Conservation (phyloP, 2,113 vertebrate species). For the Delphinapterus leucas region DNA sequence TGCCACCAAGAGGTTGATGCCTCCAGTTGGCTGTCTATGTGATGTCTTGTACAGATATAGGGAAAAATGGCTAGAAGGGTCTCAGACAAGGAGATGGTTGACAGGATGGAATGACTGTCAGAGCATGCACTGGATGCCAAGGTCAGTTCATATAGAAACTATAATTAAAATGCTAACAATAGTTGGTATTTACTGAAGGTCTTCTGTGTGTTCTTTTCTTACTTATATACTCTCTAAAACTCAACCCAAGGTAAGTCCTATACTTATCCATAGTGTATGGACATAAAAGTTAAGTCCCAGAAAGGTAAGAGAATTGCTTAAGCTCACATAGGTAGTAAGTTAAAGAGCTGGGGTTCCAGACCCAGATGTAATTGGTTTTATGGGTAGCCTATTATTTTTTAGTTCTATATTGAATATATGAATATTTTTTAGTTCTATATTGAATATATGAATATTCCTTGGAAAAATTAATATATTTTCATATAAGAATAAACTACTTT, state of each 20-base stretch:
- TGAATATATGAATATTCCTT: not conserved
- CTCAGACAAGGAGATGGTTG: not conserved
- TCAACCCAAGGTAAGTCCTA: not conserved
- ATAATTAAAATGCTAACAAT: not conserved
- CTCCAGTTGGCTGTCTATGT: not conserved
- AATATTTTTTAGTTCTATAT: not conserved
- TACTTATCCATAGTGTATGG: not conserved
- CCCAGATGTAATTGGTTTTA: not conserved
- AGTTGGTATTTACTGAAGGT: not conserved
- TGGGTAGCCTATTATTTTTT: not conserved
- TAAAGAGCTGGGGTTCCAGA: not conserved
- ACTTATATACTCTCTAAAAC: not conserved
- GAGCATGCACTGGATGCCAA: not conserved
- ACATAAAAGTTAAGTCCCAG: not conserved
- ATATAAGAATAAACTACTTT: not conserved
- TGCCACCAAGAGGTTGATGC: not conserved
- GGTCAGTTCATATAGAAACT: not conserved
- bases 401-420: not conserved
- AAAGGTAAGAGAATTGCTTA: not conserved
- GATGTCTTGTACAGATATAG: not conserved
- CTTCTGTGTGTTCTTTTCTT: not conserved
- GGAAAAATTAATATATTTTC: not conserved
- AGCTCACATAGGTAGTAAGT: not conserved
- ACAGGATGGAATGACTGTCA: not conserved
- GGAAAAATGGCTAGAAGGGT: not conserved